phyloP scores from a whole-genome alignment of 2,888 invertebrate species.

The Ophion obscuratus region DNA sequence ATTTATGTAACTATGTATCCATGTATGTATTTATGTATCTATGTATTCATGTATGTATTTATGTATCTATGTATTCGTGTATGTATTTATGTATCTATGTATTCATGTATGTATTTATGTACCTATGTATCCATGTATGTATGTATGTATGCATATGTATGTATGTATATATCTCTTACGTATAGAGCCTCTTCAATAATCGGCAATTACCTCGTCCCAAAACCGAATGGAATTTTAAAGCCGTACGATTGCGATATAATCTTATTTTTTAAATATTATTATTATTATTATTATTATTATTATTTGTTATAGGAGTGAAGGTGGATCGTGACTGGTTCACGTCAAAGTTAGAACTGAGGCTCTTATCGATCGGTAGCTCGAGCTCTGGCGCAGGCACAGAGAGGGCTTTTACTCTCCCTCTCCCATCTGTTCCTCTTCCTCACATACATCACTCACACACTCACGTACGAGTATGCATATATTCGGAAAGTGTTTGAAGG shows the following conservation, averaged over 20 bases:
- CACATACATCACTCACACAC: not conserved
- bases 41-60: no score
- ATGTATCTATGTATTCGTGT: no score
- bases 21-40: no score
- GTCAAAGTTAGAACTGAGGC: slow-evolving; percentile 86
- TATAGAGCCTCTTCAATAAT: not conserved
- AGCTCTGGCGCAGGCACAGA: slow-evolving; percentile 67
- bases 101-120: no score
- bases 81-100: no score
- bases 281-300: not conserved
- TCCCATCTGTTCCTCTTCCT: slow-evolving; percentile 77
- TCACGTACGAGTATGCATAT: no score
- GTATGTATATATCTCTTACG: no score
- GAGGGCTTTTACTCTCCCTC: slow-evolving; percentile 78
- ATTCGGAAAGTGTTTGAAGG: no score
- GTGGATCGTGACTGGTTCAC: slow-evolving; percentile 83
- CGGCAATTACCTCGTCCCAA: not conserved
- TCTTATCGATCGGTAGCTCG: slow-evolving; percentile 83
- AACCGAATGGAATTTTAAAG: not conserved
- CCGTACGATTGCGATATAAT: not conserved
- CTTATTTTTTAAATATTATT: not conserved
- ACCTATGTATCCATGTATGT: no score
- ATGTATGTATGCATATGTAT: no score
- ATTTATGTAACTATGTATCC: no score
- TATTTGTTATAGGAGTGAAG: slow-evolving; percentile 9